These are phyloP conservation scores for Scortum barcoo DNA, from an alignment of 2,113 vertebrate species.

Conservation along the genomic window DNA sequence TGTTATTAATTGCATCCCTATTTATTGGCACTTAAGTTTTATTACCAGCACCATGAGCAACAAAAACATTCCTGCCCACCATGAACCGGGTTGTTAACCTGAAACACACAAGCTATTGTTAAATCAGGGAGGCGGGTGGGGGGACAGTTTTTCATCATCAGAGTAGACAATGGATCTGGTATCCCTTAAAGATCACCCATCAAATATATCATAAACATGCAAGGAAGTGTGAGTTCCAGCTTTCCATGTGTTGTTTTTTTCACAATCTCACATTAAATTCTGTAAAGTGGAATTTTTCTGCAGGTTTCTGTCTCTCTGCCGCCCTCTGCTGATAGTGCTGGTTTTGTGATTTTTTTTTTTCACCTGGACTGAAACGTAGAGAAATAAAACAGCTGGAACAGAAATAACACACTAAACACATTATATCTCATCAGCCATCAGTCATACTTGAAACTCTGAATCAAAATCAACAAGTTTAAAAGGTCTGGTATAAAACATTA, in stretches of 20 bases:
- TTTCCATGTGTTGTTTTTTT: not conserved
- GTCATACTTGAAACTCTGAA: not conserved
- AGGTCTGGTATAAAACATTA: not conserved
- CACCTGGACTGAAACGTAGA: not conserved
- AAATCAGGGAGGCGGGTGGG: not conserved
- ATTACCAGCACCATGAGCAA: not conserved
- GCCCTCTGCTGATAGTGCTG: constrained; percentile 41
- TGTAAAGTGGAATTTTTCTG: not conserved
- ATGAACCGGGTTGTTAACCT: not conserved
- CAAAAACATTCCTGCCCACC: constrained; percentile 10
- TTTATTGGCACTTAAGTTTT: constrained; percentile 18
- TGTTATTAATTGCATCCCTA: not conserved
- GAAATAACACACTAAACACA: not conserved
- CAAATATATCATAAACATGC: not conserved
- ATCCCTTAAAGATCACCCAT: too few relatives aligned
- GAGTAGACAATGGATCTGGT: not conserved
- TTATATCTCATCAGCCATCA: not conserved
- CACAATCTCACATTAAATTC: not conserved
- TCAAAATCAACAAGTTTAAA: not conserved
- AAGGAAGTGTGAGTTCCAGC: too few relatives aligned
- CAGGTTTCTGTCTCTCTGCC: constrained; percentile 2
- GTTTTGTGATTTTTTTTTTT: too few relatives aligned
- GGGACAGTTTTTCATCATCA: not conserved
- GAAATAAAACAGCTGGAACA: not conserved
- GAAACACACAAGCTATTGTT: constrained; percentile 7